Base-by-base conservation (phyloP, 2,113 vertebrate genomes). In the Petrocephalus microphthalmus region DNA sequence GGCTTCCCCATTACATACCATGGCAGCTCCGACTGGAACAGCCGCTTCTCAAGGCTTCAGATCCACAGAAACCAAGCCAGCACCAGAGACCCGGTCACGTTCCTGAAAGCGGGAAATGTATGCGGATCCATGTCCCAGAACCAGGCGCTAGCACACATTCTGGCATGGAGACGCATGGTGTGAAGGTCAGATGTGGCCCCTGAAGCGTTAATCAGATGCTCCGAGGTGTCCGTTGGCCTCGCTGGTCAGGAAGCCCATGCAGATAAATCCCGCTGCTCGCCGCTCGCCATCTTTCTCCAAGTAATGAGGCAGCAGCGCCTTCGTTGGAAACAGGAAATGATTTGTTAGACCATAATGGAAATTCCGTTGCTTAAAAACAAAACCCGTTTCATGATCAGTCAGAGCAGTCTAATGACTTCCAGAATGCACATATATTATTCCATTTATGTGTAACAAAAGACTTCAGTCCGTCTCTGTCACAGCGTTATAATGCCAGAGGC, bases 391-490 rank as follows among this genome's bases (percentile, higher is more conserved):
- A 60, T 45, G 85, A 60, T 52, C 85, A 86, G 84, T 54, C n/a
- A 85, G 25, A 85, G 51, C 84, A 29, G 51, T 85, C 84, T 85
- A 85, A 85, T 85, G 51, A 85, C 51, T 54, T 85, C 29, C 84
- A 54, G 84, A 54, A 85, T 54, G 47, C 84, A 54, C 84, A 33
- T 45, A 64, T 45, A 52, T 37, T 60, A 60, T 22, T 64, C 85
- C 53, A 29, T 86, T 60, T 86, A 52, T 57, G 33, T 45, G 54
- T 52, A 42, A 86, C 53, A 86, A 86, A 86, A 60, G 85, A 86
- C 85, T 60, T 37, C 81, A 60, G 33, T 47, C 56, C 25, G 3
- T 60, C 54, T 86, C n/a, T 60, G 53, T 64, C 85, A 60, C 29
- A 42, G 19, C n/a, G 33, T 33, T 85, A 52, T 60, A 60, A 64